These are phyloP conservation scores for Diachasmimorpha longicaudata DNA, from an alignment of 1,140 invertebrate genomes.

Conservation along the genomic window DNA sequence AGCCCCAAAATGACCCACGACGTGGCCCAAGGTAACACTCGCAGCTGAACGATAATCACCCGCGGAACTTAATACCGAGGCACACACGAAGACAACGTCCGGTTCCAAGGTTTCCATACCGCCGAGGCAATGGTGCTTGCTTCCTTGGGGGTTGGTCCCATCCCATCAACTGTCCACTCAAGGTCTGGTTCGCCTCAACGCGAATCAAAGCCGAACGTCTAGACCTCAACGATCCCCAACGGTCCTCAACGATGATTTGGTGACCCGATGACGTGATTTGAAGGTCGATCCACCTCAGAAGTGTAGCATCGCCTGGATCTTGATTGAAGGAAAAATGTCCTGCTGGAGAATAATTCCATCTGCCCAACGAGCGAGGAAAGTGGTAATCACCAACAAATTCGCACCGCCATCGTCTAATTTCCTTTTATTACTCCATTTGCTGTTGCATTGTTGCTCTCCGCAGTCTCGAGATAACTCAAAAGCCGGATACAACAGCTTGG, in stretches of 20 bases:
- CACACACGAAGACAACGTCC: not conserved
- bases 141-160: no score
- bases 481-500: not conserved
- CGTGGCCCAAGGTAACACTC: not conserved
- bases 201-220: no score
- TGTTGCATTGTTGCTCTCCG: not conserved
- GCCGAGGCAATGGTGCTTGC: no score
- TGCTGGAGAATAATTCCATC: no score
- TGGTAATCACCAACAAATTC: not conserved
- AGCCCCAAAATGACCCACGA: not conserved
- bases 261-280: not conserved
- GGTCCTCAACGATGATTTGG: no score
- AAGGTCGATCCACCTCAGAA: not conserved
- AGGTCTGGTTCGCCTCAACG: no score
- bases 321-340: no score
- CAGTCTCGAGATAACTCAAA: not conserved
- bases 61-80: no score
- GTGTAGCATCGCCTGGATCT: no score
- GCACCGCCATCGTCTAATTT: not conserved
- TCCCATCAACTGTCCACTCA: no score
- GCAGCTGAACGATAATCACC: no score
- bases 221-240: no score
- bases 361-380: not conserved
- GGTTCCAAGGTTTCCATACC: not conserved
- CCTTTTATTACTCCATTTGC: not conserved